Base-by-base conservation (phyloP, 2,113 vertebrate species). In the Charadrius vociferus region DNA sequence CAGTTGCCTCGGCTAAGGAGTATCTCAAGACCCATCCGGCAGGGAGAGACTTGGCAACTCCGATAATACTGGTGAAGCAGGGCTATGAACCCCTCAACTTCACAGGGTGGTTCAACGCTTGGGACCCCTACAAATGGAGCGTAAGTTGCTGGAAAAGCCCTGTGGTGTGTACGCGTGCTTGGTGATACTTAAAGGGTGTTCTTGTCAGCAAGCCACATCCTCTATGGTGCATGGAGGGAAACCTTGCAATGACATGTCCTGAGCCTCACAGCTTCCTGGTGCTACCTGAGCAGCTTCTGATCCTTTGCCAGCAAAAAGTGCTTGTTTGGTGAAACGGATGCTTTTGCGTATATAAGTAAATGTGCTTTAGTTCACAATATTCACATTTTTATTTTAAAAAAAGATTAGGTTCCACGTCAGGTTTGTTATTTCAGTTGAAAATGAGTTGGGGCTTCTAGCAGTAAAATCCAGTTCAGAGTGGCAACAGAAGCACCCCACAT, bases 111-210 rank as follows among this genome's bases (percentile, higher is more conserved):
- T 99, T 99, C 98, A 98, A 98, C 0, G 99, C 99, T 16, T 99
- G 99, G 99, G 99, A 99, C 86, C 98, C 99, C 37, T 98, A 99
- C 70, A 99, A 99, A 95, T 99, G 99, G 99, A 99, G 98, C 2
- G 99, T 99, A 97, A 99, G 99, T 99, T 45, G 14, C 29, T 88
- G 65, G 45, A 53, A 47, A 71, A 73, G 14, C 36, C 32, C 37
- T 8, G 13, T 3, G 34, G 7, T 2, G 18, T 72, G 36, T 9
- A 19, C 0, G 0, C 0, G 0, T 47, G 63, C 18, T 49, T 27
- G 56, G 56, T 0, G 0, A 37, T 24, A 36, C 27, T 71, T 65
- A 23, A 74, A 70, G 63, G n/a, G 45, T 32, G 24, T 1, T 56
- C 10, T 0, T 55, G 22, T 22, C 32, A 41, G 41, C 19, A 37